Conservation (phyloP, 2,888 invertebrate species). For the Schizaphis graminum region DNA sequence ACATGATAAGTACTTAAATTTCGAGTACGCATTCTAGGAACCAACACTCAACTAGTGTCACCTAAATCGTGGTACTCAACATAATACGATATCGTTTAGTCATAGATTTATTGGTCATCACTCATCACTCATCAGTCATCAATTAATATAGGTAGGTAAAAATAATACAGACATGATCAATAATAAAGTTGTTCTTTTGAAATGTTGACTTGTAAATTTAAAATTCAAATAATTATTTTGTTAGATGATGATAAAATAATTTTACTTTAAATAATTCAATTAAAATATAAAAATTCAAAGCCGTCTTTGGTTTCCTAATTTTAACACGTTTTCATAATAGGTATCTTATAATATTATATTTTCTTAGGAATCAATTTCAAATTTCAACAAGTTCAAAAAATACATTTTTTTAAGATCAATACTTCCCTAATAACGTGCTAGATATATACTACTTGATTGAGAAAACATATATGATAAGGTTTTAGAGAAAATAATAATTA, state of each 20-base stretch:
- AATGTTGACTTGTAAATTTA: not conserved
- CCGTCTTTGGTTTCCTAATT: not conserved
- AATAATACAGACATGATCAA: not conserved
- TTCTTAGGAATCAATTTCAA: not conserved
- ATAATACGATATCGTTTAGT: not conserved
- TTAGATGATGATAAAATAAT: not conserved
- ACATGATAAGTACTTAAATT: not conserved
- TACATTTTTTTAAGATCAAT: not conserved
- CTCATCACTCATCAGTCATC: not conserved
- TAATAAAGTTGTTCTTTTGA: not conserved
- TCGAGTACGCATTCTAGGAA: slow-evolving; percentile 4
- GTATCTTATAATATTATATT: not conserved
- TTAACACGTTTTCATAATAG: not conserved
- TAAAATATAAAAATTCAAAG: not conserved
- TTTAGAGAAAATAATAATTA: not conserved
- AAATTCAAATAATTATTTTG: not conserved
- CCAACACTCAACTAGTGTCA: slow-evolving; percentile 19
- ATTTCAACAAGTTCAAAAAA: not conserved
- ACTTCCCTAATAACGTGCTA: not conserved
- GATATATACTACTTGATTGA: too few species aligned
- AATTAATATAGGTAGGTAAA: not conserved
- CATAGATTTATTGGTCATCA: not conserved
- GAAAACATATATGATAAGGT: not conserved
- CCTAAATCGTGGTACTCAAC: slow-evolving; percentile 9
- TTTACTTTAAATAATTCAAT: not conserved